phyloP scores from a whole-genome alignment of 2,797 vertebrate genomes.

The Mus minutoides region DNA sequence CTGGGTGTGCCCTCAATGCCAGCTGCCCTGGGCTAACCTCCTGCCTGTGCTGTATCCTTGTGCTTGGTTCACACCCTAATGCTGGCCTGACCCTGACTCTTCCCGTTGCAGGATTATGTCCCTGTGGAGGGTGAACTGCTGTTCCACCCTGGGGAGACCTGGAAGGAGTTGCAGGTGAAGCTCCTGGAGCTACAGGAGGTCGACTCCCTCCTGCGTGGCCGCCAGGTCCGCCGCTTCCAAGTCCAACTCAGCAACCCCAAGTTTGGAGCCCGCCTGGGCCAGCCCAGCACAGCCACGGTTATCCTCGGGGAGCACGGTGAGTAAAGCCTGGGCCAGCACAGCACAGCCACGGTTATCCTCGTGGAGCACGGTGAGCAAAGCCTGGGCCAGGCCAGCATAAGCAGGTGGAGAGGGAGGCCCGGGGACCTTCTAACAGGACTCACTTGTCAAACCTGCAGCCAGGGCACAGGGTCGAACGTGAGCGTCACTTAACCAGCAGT shows the following conservation, averaged over 20 bases:
- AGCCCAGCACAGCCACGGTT: conserved; percentile 92
- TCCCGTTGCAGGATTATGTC: conserved; percentile 91
- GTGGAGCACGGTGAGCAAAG: conserved; percentile 90
- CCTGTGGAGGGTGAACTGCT: conserved; percentile 92
- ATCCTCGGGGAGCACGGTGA: conserved; percentile 93
- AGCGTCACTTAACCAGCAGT: neutral
- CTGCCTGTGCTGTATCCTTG: neutral
- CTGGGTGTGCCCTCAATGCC: neutral
- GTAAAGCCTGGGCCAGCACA: conserved; percentile 56
- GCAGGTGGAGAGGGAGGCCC: neutral
- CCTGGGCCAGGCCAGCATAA: neutral
- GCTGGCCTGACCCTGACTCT: neutral
- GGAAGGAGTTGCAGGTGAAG: conserved; percentile 92
- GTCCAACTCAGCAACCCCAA: conserved; percentile 95
- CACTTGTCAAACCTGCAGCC: neutral
- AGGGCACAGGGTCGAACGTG: neutral
- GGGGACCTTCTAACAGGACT: neutral
- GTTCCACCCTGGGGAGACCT: conserved; percentile 93
- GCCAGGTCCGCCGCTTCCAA: conserved; percentile 93
- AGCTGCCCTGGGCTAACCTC: neutral
- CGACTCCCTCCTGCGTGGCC: conserved; percentile 92
- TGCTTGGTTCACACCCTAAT: neutral
- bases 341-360: conserved; percentile 93
- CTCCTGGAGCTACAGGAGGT: conserved; percentile 93
- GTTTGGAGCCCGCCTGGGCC: conserved; percentile 93